These are phyloP conservation scores for Lottia gigantea DNA, from an alignment of 2,888 invertebrate species.

Conservation along the genomic window DNA sequence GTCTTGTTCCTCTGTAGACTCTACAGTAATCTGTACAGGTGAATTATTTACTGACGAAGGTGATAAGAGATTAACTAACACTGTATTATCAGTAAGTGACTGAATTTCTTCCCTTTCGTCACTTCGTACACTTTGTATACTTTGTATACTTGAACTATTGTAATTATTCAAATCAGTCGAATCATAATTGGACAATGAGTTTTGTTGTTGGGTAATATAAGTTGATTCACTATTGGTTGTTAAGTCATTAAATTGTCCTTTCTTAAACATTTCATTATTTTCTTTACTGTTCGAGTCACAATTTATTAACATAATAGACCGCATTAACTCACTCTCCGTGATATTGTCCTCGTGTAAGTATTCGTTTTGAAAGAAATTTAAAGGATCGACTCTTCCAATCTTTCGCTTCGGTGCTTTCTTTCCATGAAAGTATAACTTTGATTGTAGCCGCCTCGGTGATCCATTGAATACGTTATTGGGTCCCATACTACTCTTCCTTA, in stretches of 20 bases:
- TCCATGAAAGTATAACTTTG: neutral
- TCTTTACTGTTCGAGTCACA: neutral
- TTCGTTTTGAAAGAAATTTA: neutral
- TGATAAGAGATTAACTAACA: neutral
- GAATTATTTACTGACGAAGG: neutral
- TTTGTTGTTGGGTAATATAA: neutral
- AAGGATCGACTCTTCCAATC: neutral
- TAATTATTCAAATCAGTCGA: neutral
- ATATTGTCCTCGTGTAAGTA: neutral
- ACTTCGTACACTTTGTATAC: neutral
- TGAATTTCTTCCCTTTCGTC: neutral
- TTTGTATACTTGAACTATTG: neutral
- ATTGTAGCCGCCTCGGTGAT: neutral
- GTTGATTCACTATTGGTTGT: neutral
- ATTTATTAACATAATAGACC: constrained; percentile 4
- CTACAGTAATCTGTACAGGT: neutral
- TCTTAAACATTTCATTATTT: constrained; percentile 3
- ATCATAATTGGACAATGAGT: neutral
- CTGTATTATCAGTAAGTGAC: neutral
- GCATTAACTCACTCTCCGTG: neutral
- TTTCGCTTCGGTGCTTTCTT: neutral
- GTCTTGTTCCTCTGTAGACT: neutral
- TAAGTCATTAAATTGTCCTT: constrained; percentile 6
- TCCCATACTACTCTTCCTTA: neutral
- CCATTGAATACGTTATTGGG: neutral